Base-by-base conservation (phyloP, 2,113 vertebrate species). In the Ochotona curzoniae region DNA sequence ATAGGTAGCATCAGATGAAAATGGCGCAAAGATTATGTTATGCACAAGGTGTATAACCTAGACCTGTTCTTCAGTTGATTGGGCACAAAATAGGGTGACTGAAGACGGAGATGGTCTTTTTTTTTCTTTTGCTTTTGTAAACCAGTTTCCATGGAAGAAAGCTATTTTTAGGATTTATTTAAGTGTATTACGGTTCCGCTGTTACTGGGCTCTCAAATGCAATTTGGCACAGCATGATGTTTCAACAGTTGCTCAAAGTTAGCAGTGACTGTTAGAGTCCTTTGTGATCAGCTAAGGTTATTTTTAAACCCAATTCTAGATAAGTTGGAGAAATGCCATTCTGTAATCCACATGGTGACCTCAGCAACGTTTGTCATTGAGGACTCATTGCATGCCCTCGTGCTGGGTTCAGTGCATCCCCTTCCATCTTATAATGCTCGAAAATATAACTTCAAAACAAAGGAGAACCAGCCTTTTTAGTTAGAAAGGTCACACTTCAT, bases 231-330 rank as follows among this genome's bases (percentile, higher is more conserved):
- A 95, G 95, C 86, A 9, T 75, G 96, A 83, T 91, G 71, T 97
- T 97, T 97, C 92, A 95, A 96, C 44, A 95, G 97, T 97, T 97
- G 88, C 93, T 97, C 60, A 57, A 90, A 97, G 96, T 96, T 95
- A 96, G 94, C 94, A 89, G 87, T 26, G 85, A 87, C 84, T 73
- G 89, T 57, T 90, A 91, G 97, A 96, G 93, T 82, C 20, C 35
- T 96, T 95, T 95, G 91, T 90, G 96, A 94, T 93, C 81, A 76
- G 90, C 91, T 67, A 81, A 87, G 79, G 93, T 95, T 97, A 98
- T 98, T 98, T 98, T 97, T 97, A 97, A 97, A 97, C 96, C 74
- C 35, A 95, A 97, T 96, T 97, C 91, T 6, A 84, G 97, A 97
- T 97, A 97, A 97, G 96, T 81, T 49, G 81, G 87, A 88, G 93